Percentiles rank a stretch among this genome's conserved stretches.
These are phyloP conservation scores for Rhabdophis nuchalis DNA, from an alignment of 2,797 vertebrate genomes.

Conservation along the genomic window DNA sequence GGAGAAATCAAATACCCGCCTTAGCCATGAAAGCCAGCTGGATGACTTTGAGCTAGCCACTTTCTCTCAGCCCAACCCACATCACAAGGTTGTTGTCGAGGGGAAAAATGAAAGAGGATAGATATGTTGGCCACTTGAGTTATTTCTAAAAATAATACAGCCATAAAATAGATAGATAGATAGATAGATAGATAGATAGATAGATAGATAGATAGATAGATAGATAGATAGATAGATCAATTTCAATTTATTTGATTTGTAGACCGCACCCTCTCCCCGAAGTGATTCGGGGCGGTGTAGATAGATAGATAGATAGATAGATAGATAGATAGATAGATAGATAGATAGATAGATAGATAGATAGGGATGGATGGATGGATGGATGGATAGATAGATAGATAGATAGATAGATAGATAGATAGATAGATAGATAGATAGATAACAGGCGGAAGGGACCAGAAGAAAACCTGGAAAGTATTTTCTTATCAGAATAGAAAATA, in stretches of 20 bases:
- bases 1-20: neutral
- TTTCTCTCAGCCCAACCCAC: neutral
- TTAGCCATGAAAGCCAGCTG: neutral
- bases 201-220: too few species aligned
- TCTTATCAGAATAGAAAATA: neutral
- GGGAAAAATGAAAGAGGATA: neutral
- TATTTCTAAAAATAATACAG: neutral
- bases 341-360: too few species aligned
- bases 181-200: too few species aligned
- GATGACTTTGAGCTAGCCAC: neutral
- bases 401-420: too few species aligned
- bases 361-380: too few species aligned
- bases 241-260: too few species aligned
- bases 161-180: too few species aligned
- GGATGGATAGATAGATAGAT: too few species aligned
- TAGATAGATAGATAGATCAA: neutral
- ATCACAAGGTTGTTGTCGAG: neutral
- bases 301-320: too few species aligned
- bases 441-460: neutral
- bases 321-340: too few species aligned
- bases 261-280: too few species aligned
- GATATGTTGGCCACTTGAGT: neutral
- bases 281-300: too few species aligned
- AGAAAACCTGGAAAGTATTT: neutral
- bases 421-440: neutral